Conservation (phyloP, 1,140 invertebrate genomes). For the Ladona fulva region DNA sequence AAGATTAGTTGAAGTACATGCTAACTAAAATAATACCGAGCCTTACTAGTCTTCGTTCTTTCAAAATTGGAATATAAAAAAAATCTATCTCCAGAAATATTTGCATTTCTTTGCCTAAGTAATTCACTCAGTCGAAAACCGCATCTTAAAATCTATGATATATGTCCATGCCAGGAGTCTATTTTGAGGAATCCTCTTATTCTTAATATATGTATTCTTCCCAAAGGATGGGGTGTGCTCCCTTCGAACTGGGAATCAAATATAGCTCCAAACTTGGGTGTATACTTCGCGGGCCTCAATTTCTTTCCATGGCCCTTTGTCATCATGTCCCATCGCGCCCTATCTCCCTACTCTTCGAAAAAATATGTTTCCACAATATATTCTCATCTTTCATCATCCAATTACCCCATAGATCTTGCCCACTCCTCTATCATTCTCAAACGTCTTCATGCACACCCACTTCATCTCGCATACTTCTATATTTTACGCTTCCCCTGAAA, state of each 20-base stretch:
- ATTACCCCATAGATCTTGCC: neutral
- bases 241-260: neutral
- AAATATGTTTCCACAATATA: neutral
- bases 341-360: neutral
- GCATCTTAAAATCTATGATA: too few relatives aligned
- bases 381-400: conserved; percentile 1
- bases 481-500: neutral
- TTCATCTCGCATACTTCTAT: neutral
- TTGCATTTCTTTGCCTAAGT: too few relatives aligned
- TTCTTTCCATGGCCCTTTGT: neutral
- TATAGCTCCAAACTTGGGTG: neutral
- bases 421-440: neutral
- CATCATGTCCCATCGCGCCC: neutral
- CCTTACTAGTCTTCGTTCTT: too few relatives aligned
- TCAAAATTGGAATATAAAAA: too few relatives aligned
- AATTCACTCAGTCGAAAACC: too few relatives aligned
- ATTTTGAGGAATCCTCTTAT: too few relatives aligned
- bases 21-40: too few relatives aligned
- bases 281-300: neutral
- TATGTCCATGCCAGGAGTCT: too few relatives aligned
- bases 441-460: neutral
- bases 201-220: neutral
- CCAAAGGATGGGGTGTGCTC: neutral
- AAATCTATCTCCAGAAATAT: too few relatives aligned
- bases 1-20: too few relatives aligned